Evolutionary conservation across 2,797 vertebrate genomes (phyloP).

Genomic region (Sebastes nivosus): DNA sequence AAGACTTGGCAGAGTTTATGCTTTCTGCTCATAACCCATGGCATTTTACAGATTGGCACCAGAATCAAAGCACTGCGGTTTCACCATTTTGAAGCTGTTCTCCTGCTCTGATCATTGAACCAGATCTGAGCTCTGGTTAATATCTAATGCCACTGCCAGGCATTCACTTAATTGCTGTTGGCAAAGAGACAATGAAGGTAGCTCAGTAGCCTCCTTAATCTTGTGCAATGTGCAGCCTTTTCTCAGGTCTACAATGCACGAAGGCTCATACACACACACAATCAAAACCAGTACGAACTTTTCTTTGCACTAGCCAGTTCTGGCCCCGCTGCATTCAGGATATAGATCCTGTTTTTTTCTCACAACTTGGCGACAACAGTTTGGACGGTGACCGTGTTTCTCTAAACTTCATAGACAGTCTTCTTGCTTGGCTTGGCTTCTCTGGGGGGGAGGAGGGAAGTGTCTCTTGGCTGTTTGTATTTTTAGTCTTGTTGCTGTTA

Average conservation of each 20-base stretch:
- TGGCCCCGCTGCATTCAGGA: not conserved
- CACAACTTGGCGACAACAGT: not conserved
- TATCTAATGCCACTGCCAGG: slow-evolving; percentile 49
- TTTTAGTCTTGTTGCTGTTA: slow-evolving; percentile 66
- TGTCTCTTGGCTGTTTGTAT: slow-evolving; percentile 70
- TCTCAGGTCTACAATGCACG: slow-evolving; percentile 5
- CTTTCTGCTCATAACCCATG: slow-evolving; percentile 43
- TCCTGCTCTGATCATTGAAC: slow-evolving; percentile 35
- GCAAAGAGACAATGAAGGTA: slow-evolving; percentile 29
- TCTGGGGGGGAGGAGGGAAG: slow-evolving; percentile 29
- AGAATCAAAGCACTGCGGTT: slow-evolving; percentile 51
- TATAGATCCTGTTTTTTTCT: not conserved
- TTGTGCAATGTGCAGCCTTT: slow-evolving; percentile 18
- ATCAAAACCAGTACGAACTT: not conserved
- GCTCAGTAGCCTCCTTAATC: slow-evolving; percentile 28
- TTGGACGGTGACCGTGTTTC: slow-evolving; percentile 24
- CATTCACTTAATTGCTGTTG: slow-evolving; percentile 48
- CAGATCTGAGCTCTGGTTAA: slow-evolving; percentile 52
- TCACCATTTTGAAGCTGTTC: slow-evolving; percentile 37
- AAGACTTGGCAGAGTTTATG: slow-evolving; percentile 35
- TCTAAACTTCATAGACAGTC: slow-evolving; percentile 36
- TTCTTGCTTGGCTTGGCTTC: slow-evolving; percentile 31
- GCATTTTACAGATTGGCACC: slow-evolving; percentile 49
- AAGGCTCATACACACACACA: not conserved
- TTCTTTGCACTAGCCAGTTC: not conserved